Evolutionary conservation across 2,797 vertebrate species (phyloP).

Genomic region (Bradypodion ventrale): DNA sequence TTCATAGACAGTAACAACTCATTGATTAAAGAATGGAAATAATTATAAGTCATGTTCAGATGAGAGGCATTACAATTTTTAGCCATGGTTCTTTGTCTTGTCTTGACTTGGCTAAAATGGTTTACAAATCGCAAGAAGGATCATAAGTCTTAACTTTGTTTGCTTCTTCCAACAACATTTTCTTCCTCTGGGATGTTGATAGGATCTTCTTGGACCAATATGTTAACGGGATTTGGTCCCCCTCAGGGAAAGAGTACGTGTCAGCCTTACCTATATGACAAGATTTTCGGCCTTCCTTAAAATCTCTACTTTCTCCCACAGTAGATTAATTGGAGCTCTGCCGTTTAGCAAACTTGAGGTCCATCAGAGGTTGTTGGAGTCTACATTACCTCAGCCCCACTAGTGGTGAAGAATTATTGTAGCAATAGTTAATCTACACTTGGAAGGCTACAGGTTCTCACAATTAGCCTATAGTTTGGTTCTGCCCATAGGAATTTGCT

Average conservation of each 20-base stretch:
- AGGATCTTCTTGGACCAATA: not conserved
- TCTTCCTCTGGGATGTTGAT: not conserved
- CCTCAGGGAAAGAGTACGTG: not conserved
- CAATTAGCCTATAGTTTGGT: not conserved
- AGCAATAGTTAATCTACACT: not conserved
- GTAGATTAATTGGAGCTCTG: too few relatives aligned
- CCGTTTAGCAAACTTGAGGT: not conserved
- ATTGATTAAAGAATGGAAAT: not conserved
- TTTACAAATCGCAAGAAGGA: not conserved
- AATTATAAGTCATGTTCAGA: not conserved
- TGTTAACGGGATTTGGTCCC: not conserved
- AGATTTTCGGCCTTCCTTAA: not conserved
- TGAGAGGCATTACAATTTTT: not conserved
- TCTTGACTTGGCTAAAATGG: not conserved
- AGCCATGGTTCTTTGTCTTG: not conserved
- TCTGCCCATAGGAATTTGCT: not conserved
- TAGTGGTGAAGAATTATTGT: not conserved
- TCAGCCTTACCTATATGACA: not conserved
- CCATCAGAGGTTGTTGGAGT: not conserved
- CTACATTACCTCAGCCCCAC: not conserved
- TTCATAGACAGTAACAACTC: not conserved
- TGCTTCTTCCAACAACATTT: not conserved
- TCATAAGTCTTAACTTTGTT: not conserved
- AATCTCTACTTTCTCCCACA: not conserved
- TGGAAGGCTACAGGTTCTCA: not conserved